Evolutionary conservation across 2,113 vertebrate species (phyloP).

Genomic region (Myocastor coypus): DNA sequence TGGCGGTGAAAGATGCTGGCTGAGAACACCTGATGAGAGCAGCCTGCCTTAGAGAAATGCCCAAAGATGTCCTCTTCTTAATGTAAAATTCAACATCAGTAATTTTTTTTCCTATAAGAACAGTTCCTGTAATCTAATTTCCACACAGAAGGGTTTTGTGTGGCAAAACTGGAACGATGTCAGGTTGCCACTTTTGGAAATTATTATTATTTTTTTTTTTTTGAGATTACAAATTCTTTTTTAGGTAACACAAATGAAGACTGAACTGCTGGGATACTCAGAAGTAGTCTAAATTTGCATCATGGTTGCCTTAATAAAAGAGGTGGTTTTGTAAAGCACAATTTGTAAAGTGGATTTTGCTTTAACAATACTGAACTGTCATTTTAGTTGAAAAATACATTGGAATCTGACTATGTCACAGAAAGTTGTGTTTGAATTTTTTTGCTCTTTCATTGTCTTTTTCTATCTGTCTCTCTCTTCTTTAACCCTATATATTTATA

Average conservation of each 20-base stretch:
- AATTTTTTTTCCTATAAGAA: conserved; percentile 49
- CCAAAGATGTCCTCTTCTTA: conserved; percentile 42
- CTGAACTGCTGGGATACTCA: background rate
- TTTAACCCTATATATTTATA: background rate
- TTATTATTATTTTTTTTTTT: too few species aligned
- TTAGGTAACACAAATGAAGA: background rate
- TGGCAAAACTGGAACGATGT: conserved; percentile 18
- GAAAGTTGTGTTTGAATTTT: background rate
- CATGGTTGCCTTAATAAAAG: background rate
- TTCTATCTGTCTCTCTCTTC: background rate
- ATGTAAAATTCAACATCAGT: conserved; percentile 61
- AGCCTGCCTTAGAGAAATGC: conserved; percentile 20
- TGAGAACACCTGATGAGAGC: conserved; percentile 65
- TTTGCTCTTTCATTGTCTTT: background rate
- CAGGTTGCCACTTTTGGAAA: background rate
- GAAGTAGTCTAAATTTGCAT: background rate
- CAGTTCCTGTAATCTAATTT: background rate
- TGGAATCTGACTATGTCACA: background rate
- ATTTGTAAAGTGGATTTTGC: background rate
- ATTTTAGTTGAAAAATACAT: background rate
- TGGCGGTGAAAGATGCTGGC: background rate
- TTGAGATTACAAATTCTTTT: background rate
- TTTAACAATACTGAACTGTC: background rate
- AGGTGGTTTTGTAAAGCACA: background rate
- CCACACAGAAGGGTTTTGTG: background rate